These are phyloP conservation scores for Lasiommata megera DNA, from an alignment of 2,888 invertebrate genomes.

Conservation along the genomic window DNA sequence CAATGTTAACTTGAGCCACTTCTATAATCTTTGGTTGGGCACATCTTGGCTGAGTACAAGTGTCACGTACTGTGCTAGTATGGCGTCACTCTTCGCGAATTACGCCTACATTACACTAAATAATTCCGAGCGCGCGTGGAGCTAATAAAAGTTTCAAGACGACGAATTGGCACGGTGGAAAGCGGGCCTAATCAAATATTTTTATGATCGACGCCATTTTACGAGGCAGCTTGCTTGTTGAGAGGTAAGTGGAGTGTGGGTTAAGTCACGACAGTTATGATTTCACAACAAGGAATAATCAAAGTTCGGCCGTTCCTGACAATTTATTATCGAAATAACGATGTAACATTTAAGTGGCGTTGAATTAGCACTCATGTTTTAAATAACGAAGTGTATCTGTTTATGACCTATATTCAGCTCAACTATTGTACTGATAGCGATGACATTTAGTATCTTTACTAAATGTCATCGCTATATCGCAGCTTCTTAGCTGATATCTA, in stretches of 20 bases:
- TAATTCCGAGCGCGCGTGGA: constrained; percentile 39
- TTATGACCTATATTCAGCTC: no score
- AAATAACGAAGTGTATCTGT: no score
- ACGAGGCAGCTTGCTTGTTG: constrained; percentile 59
- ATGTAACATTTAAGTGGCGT: no score
- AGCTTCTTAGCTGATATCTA: no score
- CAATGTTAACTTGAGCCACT: neutral
- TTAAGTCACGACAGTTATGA: constrained; percentile 1
- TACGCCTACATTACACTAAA: constrained; percentile 41
- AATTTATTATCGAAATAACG: no score
- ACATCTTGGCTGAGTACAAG: neutral
- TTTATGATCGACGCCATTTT: constrained; percentile 79
- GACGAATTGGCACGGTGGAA: constrained; percentile 64
- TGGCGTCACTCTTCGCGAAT: constrained; percentile 34
- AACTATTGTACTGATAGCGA: no score
- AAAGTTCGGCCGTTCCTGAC: no score
- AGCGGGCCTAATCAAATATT: constrained; percentile 76
- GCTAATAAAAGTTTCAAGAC: constrained; percentile 71
- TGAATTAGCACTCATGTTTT: no score
- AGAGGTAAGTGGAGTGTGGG: constrained; percentile 36
- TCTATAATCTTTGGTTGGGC: neutral
- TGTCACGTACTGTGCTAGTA: constrained; percentile 1
- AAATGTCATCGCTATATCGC: no score
- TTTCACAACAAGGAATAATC: neutral
- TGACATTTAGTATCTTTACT: no score